These are phyloP conservation scores for Volucella inflata DNA, from an alignment of 2,888 invertebrate genomes.

Conservation along the genomic window DNA sequence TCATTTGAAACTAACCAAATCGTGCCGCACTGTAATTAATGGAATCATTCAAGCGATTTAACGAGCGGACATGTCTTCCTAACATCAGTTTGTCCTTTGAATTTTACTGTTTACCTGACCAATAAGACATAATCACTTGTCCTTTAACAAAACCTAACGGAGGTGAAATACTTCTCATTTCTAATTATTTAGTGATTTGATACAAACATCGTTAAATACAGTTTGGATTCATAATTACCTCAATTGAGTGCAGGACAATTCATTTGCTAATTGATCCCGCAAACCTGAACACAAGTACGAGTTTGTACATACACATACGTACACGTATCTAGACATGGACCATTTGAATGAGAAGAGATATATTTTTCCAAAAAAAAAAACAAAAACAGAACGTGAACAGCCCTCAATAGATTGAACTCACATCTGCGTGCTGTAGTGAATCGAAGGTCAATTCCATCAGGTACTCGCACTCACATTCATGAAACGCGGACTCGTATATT, in stretches of 20 bases:
- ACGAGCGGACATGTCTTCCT: conserved; percentile 34
- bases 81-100: neutral
- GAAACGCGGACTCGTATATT: conserved; percentile 24
- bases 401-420: conserved; percentile 7
- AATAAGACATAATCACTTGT: conserved; percentile 10
- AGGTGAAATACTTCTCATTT: conserved; percentile 9
- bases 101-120: neutral
- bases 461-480: neutral
- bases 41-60: conserved; percentile 54
- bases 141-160: neutral
- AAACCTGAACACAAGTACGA: neutral
- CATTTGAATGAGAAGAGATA: no score
- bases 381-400: neutral
- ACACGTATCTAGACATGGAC: neutral
- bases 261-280: conserved; percentile 42
- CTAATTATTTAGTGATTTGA: conserved; percentile 27
- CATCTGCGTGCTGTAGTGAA: neutral
- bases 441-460: conserved; percentile 11
- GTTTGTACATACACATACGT: neutral
- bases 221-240: conserved; percentile 21
- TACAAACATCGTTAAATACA: conserved; percentile 8
- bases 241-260: conserved; percentile 37
- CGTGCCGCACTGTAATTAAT: conserved; percentile 18
- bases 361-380: neutral
- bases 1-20: conserved; percentile 52